These are phyloP conservation scores for Catagonus wagneri DNA, from an alignment of 2,113 vertebrate genomes.

Conservation along the genomic window DNA sequence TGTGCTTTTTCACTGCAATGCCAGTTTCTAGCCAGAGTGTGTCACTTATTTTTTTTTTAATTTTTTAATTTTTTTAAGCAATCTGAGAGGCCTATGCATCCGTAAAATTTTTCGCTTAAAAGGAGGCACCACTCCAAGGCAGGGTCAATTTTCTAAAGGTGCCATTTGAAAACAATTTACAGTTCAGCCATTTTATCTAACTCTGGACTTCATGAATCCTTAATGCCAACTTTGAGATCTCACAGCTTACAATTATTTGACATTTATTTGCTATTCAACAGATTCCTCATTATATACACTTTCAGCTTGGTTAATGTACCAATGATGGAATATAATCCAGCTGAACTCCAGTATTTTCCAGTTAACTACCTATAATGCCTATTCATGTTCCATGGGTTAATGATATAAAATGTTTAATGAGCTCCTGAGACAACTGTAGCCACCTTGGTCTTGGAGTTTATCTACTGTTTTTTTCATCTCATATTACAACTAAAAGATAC, in stretches of 20 bases:
- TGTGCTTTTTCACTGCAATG: neutral
- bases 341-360: neutral
- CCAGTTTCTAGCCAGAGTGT: neutral
- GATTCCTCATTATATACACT: neutral
- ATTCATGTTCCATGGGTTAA: neutral
- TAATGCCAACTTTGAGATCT: neutral
- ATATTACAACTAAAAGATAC: neutral
- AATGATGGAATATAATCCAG: neutral
- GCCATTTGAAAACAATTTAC: neutral
- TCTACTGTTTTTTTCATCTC: neutral
- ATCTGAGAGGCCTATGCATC: neutral
- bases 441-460: neutral
- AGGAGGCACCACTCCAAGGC: neutral
- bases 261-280: neutral
- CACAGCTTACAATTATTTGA: neutral
- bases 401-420: neutral
- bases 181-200: neutral
- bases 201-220: slow-evolving; percentile 3
- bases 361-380: neutral
- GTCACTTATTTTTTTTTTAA: neutral
- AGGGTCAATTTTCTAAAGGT: neutral
- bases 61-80: too few relatives aligned
- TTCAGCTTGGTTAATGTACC: slow-evolving; percentile 12
- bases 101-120: neutral
- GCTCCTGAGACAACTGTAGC: neutral